Base-by-base conservation (phyloP, 1,140 invertebrate species). In the Nephotettix cincticeps region DNA sequence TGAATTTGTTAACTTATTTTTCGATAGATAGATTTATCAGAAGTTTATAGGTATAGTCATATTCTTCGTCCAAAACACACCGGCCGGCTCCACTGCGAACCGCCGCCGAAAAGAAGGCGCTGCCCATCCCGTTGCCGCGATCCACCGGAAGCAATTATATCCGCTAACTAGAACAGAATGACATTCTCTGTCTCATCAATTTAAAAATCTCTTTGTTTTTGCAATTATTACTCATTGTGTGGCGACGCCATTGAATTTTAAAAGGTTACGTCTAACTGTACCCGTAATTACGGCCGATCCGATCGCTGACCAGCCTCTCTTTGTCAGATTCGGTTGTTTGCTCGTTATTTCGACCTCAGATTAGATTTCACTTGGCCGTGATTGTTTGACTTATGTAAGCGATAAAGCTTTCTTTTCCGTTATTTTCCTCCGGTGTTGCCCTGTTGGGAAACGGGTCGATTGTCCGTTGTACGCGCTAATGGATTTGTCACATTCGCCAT, bases 141-240 rank as follows among this genome's bases (percentile, higher is more conserved):
- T 51, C 17, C 17, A 14, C 17, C 43, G 66, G 66, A 68, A 68
- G 66, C 27, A 40, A 68, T 68, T 68, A 68, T 68, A 19, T 30
- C 25, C 66, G 43, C 47, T 40, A 67, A 68, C 66, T 45, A 51
- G 14, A 43, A 23, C 36, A 25, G 66, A 68, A 68, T 68, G 66
- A 68, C 66, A 68, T 47, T 68, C 66, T 54, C 25, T 68, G 66
- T 68, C 66, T 54, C 66, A 68, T 68, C 66, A 68, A 68, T 68
- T 68, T 68, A 54, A 68, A 45, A 68, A 68, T 67, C 66, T 68
- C 66, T 68, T 68, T 68, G 66, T 68, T 68, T 68, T 68, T 68
- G 45, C 43, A 17, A 29, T 68, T 43, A 67, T 43, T 19, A 43
- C 40, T 67, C 64, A 40, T 67, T 67, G 64, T 67, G n/a, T 67